phyloP scores from a whole-genome alignment of 2,113 vertebrate species.

The Periophthalmodon schlosseri region DNA sequence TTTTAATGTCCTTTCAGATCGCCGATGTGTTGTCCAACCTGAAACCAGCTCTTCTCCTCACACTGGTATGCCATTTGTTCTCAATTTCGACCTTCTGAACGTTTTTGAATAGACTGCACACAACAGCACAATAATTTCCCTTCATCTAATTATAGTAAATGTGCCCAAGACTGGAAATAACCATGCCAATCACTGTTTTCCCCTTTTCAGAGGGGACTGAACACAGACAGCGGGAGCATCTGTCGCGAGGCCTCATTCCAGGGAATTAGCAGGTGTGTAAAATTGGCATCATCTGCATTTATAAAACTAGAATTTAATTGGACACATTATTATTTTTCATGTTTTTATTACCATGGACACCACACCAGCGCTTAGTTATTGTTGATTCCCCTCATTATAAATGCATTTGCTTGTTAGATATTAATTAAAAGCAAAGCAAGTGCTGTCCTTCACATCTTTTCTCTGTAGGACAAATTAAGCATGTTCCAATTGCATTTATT shows the following conservation, averaged over 20 bases:
- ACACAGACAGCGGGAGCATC: slow-evolving; percentile 88
- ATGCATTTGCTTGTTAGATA: slow-evolving; percentile 30
- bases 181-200: slow-evolving; percentile 4
- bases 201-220: slow-evolving; percentile 81
- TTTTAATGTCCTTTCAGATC: slow-evolving; percentile 75
- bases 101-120: not conserved
- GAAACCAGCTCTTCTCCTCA: slow-evolving; percentile 83
- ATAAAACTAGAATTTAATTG: slow-evolving; percentile 42
- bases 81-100: not conserved
- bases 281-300: slow-evolving; percentile 47
- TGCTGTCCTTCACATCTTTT: slow-evolving; percentile 4
- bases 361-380: slow-evolving; percentile 19
- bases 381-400: slow-evolving; percentile 37
- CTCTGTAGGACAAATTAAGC: slow-evolving; percentile 14
- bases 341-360: slow-evolving; percentile 33
- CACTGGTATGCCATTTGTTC: slow-evolving; percentile 78
- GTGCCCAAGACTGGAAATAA: slow-evolving; percentile 1
- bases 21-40: slow-evolving; percentile 72
- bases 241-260: slow-evolving; percentile 92
- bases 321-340: slow-evolving; percentile 7
- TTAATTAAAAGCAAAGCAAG: slow-evolving; percentile 8
- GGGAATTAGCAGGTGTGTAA: slow-evolving; percentile 91
- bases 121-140: not conserved
- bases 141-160: not conserved
- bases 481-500: slow-evolving; percentile 1